These are phyloP conservation scores for Glandiceps talaboti DNA, from an alignment of 53 echinoderm and acorn worm species.

Conservation along the genomic window DNA sequence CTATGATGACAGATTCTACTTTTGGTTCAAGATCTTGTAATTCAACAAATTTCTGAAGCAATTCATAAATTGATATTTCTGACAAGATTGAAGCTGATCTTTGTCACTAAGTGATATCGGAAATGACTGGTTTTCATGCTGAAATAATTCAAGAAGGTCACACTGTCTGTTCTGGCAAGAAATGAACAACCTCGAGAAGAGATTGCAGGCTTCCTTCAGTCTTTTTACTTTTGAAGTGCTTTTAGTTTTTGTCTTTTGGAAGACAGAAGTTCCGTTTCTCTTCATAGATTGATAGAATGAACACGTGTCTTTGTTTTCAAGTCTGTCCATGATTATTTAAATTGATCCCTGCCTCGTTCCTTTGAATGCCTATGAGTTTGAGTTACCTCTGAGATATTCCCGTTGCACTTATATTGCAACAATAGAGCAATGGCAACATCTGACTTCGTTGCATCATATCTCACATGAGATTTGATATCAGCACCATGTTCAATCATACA, in stretches of 20 bases:
- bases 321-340: too few relatives aligned
- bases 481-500: too few relatives aligned
- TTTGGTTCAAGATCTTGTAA: slow-evolving; percentile 10
- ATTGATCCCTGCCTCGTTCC: too few relatives aligned
- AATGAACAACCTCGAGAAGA: slow-evolving; percentile 15
- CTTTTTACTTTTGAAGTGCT: not conserved
- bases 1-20: slow-evolving; percentile 16
- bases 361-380: too few relatives aligned
- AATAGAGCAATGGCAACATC: too few relatives aligned
- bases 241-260: not conserved
- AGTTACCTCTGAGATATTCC: too few relatives aligned
- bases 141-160: slow-evolving; percentile 19
- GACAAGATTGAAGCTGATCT: slow-evolving; percentile 11
- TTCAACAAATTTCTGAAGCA: slow-evolving; percentile 1
- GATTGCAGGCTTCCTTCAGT: slow-evolving; percentile 12
- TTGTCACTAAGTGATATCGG: slow-evolving; percentile 22
- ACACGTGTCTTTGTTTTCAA: too few relatives aligned
- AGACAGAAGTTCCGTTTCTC: slow-evolving; percentile 7
- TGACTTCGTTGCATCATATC: too few relatives aligned
- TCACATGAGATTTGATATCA: too few relatives aligned
- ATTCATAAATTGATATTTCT: slow-evolving; percentile 23
- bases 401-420: too few relatives aligned
- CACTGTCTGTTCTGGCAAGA: slow-evolving; percentile 16
- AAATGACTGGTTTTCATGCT: slow-evolving; percentile 23
- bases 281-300: slow-evolving; percentile 12